These are phyloP conservation scores for Drosophila sulfurigaster DNA, from an alignment of 1,140 invertebrate species.

Conservation along the genomic window DNA sequence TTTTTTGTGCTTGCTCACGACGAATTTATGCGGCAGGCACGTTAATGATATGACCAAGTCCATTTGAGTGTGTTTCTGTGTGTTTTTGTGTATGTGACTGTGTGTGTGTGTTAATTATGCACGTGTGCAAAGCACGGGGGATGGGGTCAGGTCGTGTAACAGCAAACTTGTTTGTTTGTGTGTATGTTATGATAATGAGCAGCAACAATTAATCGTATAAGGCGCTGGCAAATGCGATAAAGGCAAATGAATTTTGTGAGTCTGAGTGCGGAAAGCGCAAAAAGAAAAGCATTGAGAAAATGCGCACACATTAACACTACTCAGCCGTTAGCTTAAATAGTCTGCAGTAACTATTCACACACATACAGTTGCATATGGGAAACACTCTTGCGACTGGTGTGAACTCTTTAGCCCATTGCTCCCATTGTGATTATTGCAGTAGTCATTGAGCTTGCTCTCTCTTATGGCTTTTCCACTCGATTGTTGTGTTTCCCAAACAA, in stretches of 20 bases:
- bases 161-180: slow-evolving; percentile 66
- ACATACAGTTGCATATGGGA: not conserved
- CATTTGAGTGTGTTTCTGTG: slow-evolving; percentile 28
- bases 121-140: slow-evolving; percentile 37
- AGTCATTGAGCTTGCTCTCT: slow-evolving; percentile 13
- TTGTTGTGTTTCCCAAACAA: slow-evolving; percentile 31
- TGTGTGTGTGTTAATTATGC: slow-evolving; percentile 67
- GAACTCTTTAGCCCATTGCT: slow-evolving; percentile 36
- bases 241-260: slow-evolving; percentile 59
- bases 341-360: slow-evolving; percentile 5
- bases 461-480: slow-evolving; percentile 34
- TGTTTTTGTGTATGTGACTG: not conserved
- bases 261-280: slow-evolving; percentile 7
- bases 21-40: slow-evolving; percentile 71
- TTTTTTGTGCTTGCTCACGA: slow-evolving; percentile 49
- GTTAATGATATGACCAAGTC: slow-evolving; percentile 73
- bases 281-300: slow-evolving; percentile 60
- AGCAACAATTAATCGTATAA: slow-evolving; percentile 73
- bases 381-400: slow-evolving; percentile 7
- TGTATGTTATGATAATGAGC: slow-evolving; percentile 74
- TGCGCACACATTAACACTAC: slow-evolving; percentile 64
- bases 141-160: slow-evolving; percentile 26
- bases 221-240: slow-evolving; percentile 51
- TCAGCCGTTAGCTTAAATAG: slow-evolving; percentile 53
- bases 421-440: slow-evolving; percentile 42